These are phyloP conservation scores for Propithecus perrieri DNA, from an alignment of 2,797 vertebrate genomes.

Conservation along the genomic window DNA sequence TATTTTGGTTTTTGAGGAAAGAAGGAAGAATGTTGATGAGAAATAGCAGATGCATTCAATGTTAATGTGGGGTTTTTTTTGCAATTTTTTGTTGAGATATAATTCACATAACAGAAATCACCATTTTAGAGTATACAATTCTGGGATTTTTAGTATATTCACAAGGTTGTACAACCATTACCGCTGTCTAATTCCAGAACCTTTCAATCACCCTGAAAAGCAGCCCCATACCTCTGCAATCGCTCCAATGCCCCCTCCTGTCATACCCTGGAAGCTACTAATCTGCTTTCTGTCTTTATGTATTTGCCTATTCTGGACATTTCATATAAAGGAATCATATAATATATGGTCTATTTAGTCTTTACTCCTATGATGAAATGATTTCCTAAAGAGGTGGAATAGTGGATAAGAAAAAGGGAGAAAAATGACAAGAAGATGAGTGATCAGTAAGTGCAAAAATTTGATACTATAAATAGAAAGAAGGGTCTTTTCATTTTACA, in stretches of 20 bases:
- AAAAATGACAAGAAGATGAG: not conserved
- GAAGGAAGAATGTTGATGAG: not conserved
- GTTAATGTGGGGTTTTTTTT: not conserved
- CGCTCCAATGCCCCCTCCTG: not conserved
- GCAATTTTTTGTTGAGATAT: not conserved
- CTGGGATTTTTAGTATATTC: slow-evolving; percentile 9
- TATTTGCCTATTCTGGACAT: not conserved
- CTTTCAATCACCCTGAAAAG: not conserved
- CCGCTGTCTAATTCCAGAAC: slow-evolving; percentile 30
- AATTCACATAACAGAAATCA: not conserved
- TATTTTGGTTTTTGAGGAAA: not conserved
- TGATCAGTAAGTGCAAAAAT: not conserved
- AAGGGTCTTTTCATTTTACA: not conserved
- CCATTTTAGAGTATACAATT: not conserved
- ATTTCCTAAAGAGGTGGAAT: slow-evolving; percentile 13
- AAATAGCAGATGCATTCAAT: not conserved
- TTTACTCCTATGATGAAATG: not conserved
- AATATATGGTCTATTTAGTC: not conserved
- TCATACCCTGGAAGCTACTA: not conserved
- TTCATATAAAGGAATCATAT: not conserved
- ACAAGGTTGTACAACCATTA: not conserved
- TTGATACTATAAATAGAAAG: not conserved
- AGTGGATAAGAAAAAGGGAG: not conserved
- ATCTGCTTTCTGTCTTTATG: not conserved
- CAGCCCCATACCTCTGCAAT: not conserved